Evolutionary conservation across 2,888 invertebrate genomes (phyloP), one percentile per base, ranked within the genome.

Genomic region (Scelioninae gen. 1): DNA sequence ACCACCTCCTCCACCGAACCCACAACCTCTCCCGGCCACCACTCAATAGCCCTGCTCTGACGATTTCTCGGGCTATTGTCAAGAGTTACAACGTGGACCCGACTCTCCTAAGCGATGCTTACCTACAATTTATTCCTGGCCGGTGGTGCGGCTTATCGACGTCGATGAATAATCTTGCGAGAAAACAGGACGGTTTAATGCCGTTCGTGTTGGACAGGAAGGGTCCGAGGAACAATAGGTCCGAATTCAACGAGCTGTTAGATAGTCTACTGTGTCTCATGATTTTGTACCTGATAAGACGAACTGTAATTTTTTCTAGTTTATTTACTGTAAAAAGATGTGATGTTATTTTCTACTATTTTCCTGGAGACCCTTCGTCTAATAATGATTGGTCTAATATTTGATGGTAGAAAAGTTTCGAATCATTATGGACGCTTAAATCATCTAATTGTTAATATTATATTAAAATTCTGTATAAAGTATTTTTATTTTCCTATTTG

Each of bases 1-100:
- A 0, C 92, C 92, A 0, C 92, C 91, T 10, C 91, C 92, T 8
- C 92, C 92, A 5, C 91, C 92, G 74, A 92, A 91, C 87, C 87
- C 90, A 9, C 92, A 91, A 84, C 88, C 88, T 34, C 87, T 88
- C 16, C 87, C 89, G 49, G 89, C 91, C 55, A 89, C 91, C 72
- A 88, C 91, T 84, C 92, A 92, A 91, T 92, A 92, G 89, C 91
- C 90, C 87, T 66, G 9, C 55, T 63, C 81, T 47, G 77, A 72
- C 66, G 47, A 43, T 29, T 79, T 69, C 58, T 43, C 68, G 29
- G 49, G 60, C 47, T 74, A 80, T 49, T 69, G 66, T 43, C 74
- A 47, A 23, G 80, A 74, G 3, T 43, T 56, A 2, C 53, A 45
- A n/a, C 85, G 72, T 72, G 74, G 85, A 82, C 75, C 82, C 75